Percentiles rank a stretch among this genome's conserved stretches.
These are phyloP conservation scores for Coreoperca whiteheadi DNA, from an alignment of 2,113 vertebrate species.

Conservation along the genomic window DNA sequence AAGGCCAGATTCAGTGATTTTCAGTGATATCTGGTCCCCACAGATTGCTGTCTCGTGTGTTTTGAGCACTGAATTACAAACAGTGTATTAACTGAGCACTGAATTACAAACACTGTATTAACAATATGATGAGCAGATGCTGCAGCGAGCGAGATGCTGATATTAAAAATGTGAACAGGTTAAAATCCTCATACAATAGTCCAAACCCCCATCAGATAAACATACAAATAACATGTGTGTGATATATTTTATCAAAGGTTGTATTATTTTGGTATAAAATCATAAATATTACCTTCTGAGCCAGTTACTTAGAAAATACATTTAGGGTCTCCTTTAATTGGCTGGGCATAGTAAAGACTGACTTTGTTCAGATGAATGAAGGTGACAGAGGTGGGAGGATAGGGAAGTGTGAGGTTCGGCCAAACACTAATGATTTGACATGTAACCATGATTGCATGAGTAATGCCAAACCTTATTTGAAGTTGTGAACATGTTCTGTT, in stretches of 20 bases:
- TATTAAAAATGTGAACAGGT: conserved; percentile 41
- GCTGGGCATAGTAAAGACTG: background rate
- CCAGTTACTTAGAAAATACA: background rate
- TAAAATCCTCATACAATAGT: conserved; percentile 15
- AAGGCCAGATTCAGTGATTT: conserved; percentile 66
- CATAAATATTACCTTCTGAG: background rate
- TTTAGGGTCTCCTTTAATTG: conserved; percentile 19
- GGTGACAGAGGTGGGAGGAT: conserved; percentile 22
- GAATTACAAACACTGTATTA: conserved; percentile 69
- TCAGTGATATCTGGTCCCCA: conserved; percentile 63
- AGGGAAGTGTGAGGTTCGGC: background rate
- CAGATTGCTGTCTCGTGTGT: conserved; percentile 58
- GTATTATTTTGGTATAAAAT: background rate
- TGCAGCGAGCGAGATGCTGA: conserved; percentile 5
- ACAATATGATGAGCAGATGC: conserved; percentile 54
- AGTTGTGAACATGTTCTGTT: conserved; percentile 9
- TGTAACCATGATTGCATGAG: background rate
- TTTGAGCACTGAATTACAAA: conserved; percentile 66
- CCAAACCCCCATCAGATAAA: conserved; percentile 14
- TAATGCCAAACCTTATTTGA: conserved; percentile 35
- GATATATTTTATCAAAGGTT: conserved; percentile 7
- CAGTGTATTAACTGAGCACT: conserved; percentile 49
- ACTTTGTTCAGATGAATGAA: conserved; percentile 28
- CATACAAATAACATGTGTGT: background rate
- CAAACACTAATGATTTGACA: conserved; percentile 32